Evolutionary conservation across 2,797 vertebrate genomes (phyloP).

Genomic region (Zenarchopterus dispar): DNA sequence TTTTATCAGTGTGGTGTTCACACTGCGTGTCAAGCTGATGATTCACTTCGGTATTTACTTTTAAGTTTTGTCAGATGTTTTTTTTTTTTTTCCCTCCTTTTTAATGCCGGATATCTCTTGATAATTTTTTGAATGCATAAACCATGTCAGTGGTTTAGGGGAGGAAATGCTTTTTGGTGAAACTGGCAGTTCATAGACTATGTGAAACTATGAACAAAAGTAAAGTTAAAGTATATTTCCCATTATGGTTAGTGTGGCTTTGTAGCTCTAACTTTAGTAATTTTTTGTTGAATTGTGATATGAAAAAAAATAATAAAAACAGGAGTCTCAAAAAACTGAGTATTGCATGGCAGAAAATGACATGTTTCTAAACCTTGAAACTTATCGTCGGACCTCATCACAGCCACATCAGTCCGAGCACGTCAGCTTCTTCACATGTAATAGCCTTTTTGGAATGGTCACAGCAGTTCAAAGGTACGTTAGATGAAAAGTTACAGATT

Average conservation of each 20-base stretch:
- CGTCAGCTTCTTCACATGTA: too few relatives aligned
- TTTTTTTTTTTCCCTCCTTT: too few relatives aligned
- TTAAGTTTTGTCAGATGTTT: too few relatives aligned
- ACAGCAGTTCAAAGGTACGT: constrained; percentile 3
- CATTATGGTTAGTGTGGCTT: not conserved
- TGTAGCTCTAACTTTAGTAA: not conserved
- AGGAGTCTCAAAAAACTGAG: not conserved
- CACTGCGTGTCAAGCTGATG: too few relatives aligned
- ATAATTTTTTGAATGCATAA: too few relatives aligned
- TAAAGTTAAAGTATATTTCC: not conserved
- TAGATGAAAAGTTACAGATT: not conserved
- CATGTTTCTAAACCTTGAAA: not conserved
- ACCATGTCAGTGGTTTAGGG: too few relatives aligned
- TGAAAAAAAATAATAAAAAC: not conserved
- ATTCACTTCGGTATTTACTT: too few relatives aligned
- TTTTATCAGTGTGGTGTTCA: too few relatives aligned
- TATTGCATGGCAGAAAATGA: not conserved
- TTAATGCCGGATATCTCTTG: too few relatives aligned
- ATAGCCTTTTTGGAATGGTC: not conserved
- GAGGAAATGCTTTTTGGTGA: too few relatives aligned
- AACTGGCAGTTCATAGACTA: too few relatives aligned
- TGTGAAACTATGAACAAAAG: too few relatives aligned
- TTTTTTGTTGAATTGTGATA: not conserved
- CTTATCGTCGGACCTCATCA: constrained; percentile 4
- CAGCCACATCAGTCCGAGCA: not conserved